Evolutionary conservation across 1,140 invertebrate genomes (phyloP), one percentile per base, ranked within the genome.

Genomic region (Conus ventricosus): DNA sequence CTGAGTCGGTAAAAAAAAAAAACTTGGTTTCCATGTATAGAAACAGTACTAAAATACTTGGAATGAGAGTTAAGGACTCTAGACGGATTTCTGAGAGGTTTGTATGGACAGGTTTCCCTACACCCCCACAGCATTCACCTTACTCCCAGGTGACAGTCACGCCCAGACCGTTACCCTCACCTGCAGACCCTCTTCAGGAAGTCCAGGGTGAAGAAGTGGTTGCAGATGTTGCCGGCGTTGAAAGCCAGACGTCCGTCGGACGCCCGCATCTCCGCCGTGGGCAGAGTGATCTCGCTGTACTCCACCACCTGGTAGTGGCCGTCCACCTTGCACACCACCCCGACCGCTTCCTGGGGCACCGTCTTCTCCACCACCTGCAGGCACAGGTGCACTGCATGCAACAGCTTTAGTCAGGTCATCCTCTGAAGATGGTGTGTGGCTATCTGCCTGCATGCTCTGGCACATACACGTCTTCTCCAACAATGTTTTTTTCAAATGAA

Each of bases 191-290:
- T 90, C 85, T 96, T 95, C 0, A 99, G 95, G 94, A 99, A 99
- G 51, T 97, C 96, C 0, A 97, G 94, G 0, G 97, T 97, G 94
- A 99, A 99, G 94, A 99, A 99, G 93, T 99, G 99, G 95, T 99
- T 99, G 95, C 99, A 99, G 90, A 99, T 99, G 94, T 98, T 99
- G 5, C 99, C 99, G 71, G 98, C 98, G 91, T 97, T 98, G 93
- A 99, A 99, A 0, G 97, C 96, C 0, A 99, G 96, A 87, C 97
- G 95, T 0, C 98, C 98, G 93, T 98, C 97, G 0, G 96, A 93
- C 88, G 97, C 97, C 75, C 97, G 95, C 91, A 97, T 96, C 95
- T 99, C 97, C 0, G 98, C 97, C 0, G 98, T 98, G 92, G 97
- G 96, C 51, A 97, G 95, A 0, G 98, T 97, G 25, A 99, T 97